These are phyloP conservation scores for Simalia tracyae DNA, from an alignment of 2,797 vertebrate species.

Conservation along the genomic window DNA sequence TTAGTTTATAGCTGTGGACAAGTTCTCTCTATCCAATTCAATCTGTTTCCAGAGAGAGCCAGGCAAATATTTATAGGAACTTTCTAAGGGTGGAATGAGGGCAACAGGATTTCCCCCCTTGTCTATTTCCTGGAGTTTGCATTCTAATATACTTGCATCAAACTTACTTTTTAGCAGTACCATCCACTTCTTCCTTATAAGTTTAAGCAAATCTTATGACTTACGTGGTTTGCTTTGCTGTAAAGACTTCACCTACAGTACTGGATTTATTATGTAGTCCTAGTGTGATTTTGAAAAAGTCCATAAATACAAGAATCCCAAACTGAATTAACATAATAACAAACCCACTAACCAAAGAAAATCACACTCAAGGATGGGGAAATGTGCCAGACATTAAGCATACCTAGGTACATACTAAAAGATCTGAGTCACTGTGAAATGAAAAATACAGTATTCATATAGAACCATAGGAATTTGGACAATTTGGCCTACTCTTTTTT, in stretches of 20 bases:
- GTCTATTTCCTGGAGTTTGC: not conserved
- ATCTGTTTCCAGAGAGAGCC: not conserved
- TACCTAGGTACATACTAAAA: not conserved
- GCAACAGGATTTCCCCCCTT: not conserved
- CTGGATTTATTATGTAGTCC: not conserved
- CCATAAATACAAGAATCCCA: not conserved
- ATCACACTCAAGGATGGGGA: not conserved
- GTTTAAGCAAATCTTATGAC: not conserved
- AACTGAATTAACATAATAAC: not conserved
- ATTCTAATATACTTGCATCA: not conserved
- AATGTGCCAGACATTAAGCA: not conserved
- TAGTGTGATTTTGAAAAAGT: not conserved
- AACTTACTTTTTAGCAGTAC: not conserved
- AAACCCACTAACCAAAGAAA: not conserved
- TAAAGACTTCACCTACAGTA: not conserved
- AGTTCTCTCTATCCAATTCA: not conserved
- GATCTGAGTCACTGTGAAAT: not conserved
- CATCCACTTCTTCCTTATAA: not conserved
- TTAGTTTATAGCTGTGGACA: not conserved
- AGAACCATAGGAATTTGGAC: not conserved
- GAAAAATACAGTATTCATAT: not conserved
- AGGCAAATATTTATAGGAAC: not conserved
- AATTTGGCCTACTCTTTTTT: not conserved
- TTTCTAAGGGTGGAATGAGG: not conserved
- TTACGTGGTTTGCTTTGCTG: not conserved